These are phyloP conservation scores for Ammodytes marinus DNA, from an alignment of 2,113 vertebrate genomes.

Conservation along the genomic window DNA sequence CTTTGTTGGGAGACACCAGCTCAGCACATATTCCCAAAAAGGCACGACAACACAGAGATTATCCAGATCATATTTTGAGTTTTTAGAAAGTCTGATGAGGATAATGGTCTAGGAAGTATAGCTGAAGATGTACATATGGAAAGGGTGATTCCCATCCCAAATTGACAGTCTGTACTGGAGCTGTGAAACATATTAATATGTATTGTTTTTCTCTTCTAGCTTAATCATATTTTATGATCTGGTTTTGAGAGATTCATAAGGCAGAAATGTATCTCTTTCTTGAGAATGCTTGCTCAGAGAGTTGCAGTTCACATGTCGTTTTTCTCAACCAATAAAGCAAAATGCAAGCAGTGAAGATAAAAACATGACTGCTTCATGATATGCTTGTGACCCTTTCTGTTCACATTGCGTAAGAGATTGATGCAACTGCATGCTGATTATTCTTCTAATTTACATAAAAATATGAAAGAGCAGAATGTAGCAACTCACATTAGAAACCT, in stretches of 20 bases:
- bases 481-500: no score
- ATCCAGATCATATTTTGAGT: neutral
- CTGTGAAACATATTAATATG: neutral
- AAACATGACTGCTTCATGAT: no score
- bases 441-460: no score
- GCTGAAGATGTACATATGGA: neutral
- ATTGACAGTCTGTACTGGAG: neutral
- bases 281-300: no score
- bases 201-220: neutral
- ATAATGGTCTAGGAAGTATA: neutral
- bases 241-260: neutral
- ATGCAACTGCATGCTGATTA: no score
- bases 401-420: no score
- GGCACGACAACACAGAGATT: neutral
- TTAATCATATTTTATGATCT: neutral
- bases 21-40: neutral
- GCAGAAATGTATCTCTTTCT: neutral
- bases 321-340: no score
- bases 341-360: no score
- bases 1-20: slow-evolving; percentile 5
- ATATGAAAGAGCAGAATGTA: no score
- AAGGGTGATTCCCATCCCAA: neutral
- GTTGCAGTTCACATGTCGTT: no score
- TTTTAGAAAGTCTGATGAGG: neutral
- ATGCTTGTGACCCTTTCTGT: no score